A percentile compares a stretch with the other conserved stretches of the same genome.
Evolutionary conservation across 1,140 invertebrate species (phyloP).

Genomic region (Drosophila parvula): DNA sequence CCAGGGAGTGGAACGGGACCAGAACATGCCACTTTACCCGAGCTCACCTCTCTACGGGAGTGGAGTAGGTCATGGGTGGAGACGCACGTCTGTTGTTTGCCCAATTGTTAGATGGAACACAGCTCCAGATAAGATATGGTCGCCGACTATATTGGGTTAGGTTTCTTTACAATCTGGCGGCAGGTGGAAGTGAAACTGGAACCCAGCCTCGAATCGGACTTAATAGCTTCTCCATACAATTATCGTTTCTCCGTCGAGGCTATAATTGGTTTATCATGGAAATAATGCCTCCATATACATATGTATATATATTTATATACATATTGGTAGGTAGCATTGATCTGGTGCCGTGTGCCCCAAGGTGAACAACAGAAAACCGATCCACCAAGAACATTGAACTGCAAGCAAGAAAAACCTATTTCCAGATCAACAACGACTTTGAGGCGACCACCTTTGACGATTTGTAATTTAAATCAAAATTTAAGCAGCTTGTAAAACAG

Average conservation of each 20-base stretch:
- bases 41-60: conserved; percentile 1
- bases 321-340: conserved; percentile 34
- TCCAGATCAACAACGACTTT: conserved; percentile 8
- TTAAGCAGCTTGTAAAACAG: background rate
- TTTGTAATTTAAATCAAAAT: conserved; percentile 29
- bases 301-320: no score
- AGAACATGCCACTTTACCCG: conserved; percentile 42
- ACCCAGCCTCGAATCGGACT: conserved; percentile 17
- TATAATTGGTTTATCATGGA: conserved; percentile 61
- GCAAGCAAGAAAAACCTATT: conserved; percentile 27
- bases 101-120: conserved; percentile 34
- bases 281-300: background rate
- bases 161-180: conserved; percentile 6
- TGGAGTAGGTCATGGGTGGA: conserved; percentile 45
- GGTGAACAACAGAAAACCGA: conserved; percentile 47
- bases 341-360: conserved; percentile 26
- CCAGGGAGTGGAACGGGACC: conserved; percentile 28
- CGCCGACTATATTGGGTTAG: background rate
- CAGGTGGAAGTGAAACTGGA: background rate
- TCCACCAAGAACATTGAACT: conserved; percentile 42
- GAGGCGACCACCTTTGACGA: conserved; percentile 3
- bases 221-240: conserved; percentile 39
- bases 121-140: conserved; percentile 19
- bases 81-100: conserved; percentile 5
- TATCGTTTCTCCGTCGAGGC: conserved; percentile 32